A percentile compares a stretch with the other conserved stretches of the same genome.
Evolutionary conservation across 2,113 vertebrate species (phyloP).

Genomic region (Ramphastos sulfuratus): DNA sequence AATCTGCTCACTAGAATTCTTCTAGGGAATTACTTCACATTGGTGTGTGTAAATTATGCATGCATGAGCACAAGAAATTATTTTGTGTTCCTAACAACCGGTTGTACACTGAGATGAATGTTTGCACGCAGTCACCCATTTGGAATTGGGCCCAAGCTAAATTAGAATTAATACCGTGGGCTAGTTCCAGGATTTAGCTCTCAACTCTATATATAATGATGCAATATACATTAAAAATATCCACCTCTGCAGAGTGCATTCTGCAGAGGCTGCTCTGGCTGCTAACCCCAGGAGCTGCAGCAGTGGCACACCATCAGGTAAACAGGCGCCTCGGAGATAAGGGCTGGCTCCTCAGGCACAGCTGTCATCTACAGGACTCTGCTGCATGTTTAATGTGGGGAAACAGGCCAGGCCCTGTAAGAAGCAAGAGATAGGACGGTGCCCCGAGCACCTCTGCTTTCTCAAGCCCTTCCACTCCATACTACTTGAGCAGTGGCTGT

Average conservation of each 20-base stretch:
- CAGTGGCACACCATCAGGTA: accelerated
- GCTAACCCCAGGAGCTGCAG: neutral
- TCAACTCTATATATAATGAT: slow-evolving; percentile 15
- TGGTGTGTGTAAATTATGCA: slow-evolving; percentile 4
- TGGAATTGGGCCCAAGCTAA: slow-evolving; percentile 37
- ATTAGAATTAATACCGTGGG: slow-evolving; percentile 29
- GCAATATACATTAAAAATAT: neutral
- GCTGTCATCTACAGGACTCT: neutral
- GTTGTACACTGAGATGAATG: slow-evolving; percentile 2
- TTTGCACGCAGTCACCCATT: slow-evolving; percentile 51
- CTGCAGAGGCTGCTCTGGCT: neutral
- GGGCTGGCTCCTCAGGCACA: neutral
- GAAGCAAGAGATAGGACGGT: neutral
- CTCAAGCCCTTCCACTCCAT: neutral
- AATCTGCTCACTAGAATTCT: neutral
- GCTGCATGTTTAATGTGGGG: neutral
- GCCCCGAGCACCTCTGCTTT: neutral
- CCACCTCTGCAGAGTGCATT: neutral
- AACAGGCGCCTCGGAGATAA: neutral
- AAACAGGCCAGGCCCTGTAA: neutral
- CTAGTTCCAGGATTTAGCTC: slow-evolving; percentile 26
- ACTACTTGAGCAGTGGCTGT: neutral
- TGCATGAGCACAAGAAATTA: slow-evolving; percentile 18
- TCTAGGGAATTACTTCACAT: slow-evolving; percentile 26
- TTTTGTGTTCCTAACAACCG: slow-evolving; percentile 39